Evolutionary conservation across 2,797 vertebrate genomes (phyloP).

Genomic region (Gambelia wislizenii): DNA sequence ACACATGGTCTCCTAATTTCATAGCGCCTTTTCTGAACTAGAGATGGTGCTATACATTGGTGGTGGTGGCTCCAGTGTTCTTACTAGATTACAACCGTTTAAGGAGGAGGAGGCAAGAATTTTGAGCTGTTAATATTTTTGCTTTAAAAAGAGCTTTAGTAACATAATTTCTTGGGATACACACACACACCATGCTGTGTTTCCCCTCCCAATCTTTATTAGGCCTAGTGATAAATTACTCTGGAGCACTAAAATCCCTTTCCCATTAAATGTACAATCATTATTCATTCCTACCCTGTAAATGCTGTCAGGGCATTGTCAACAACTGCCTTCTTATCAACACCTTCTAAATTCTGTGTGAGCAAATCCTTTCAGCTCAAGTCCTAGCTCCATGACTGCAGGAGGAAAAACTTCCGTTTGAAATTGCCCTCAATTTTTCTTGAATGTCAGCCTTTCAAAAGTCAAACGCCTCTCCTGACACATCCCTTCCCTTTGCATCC

Average conservation of each 20-base stretch:
- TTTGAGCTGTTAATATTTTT: conserved; percentile 29
- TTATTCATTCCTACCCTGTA: conserved; percentile 24
- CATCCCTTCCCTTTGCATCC: neutral
- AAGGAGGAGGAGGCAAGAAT: conserved; percentile 27
- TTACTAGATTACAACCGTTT: neutral
- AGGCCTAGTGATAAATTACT: conserved; percentile 27
- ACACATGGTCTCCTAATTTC: conserved; percentile 11
- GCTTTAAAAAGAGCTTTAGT: neutral
- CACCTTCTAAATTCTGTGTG: conserved; percentile 4
- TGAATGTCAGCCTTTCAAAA: neutral
- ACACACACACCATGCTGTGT: rapidly evolving
- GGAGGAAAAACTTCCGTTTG: neutral
- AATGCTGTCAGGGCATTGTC: conserved; percentile 30
- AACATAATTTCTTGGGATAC: neutral
- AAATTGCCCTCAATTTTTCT: neutral
- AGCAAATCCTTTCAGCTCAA: conserved; percentile 21
- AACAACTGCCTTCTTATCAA: neutral
- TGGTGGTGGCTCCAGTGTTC: neutral
- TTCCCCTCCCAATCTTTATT: conserved; percentile 25
- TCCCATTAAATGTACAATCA: conserved; percentile 19
- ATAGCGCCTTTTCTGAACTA: neutral
- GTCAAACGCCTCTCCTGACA: neutral
- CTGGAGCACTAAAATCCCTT: conserved; percentile 37
- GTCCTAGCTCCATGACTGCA: neutral
- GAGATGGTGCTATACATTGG: neutral